A percentile compares a stretch with the other conserved stretches of the same genome.
These are phyloP conservation scores for Iphiclides podalirius DNA, from an alignment of 2,888 invertebrate genomes.

Conservation along the genomic window DNA sequence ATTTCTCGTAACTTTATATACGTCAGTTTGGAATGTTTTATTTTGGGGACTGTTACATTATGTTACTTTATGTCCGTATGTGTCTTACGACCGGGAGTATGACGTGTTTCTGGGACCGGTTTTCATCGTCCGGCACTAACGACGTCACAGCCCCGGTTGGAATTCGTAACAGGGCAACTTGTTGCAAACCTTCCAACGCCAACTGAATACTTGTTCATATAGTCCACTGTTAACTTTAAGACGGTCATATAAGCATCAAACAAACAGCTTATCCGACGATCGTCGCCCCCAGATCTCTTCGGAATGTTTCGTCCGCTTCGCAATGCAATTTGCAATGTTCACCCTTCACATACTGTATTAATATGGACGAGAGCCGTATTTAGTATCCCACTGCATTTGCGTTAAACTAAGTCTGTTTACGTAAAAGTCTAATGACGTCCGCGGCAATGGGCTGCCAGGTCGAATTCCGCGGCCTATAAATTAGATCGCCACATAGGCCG, in stretches of 20 bases:
- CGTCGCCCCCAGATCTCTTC: no score
- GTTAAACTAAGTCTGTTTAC: slow-evolving; percentile 11
- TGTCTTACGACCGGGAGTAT: no score
- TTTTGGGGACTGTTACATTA: no score
- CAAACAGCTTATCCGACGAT: no score
- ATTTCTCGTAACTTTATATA: no score
- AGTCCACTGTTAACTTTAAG: neutral
- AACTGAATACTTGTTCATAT: neutral
- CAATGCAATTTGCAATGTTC: no score
- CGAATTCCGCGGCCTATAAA: slow-evolving; percentile 23
- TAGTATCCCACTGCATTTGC: neutral
- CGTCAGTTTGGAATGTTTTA: no score
- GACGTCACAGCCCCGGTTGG: slow-evolving; percentile 16
- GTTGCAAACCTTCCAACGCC: slow-evolving; percentile 7
- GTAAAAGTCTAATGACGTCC: slow-evolving; percentile 18
- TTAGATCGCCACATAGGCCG: slow-evolving; percentile 29
- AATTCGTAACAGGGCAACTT: no score
- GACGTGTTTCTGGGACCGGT: slow-evolving; percentile 17
- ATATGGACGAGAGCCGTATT: neutral
- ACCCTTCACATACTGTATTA: no score
- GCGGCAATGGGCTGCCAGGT: slow-evolving; percentile 25
- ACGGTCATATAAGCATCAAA: neutral
- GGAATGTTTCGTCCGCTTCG: no score
- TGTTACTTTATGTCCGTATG: no score
- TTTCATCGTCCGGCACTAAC: slow-evolving; percentile 11